Conservation (phyloP, 2,113 vertebrate genomes). For the Campylorhamphus procurvoides region DNA sequence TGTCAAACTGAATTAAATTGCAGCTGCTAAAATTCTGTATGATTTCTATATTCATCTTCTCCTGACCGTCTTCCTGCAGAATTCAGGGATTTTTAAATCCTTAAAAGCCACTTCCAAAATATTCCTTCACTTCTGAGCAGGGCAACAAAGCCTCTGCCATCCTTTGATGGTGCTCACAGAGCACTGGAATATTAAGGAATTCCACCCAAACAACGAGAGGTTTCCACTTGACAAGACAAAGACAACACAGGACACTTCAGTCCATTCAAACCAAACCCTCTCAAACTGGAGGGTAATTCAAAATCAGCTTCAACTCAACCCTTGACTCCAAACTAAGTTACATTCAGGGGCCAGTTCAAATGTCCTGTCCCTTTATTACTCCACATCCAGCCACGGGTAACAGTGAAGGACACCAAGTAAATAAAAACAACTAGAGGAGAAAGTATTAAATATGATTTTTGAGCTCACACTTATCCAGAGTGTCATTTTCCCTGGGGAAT, state of each 20-base stretch:
- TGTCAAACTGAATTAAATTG: background rate
- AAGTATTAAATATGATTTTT: background rate
- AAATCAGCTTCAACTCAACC: background rate
- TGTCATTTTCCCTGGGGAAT: background rate
- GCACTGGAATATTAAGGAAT: background rate
- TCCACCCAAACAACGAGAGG: background rate
- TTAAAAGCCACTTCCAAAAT: background rate
- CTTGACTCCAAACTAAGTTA: background rate
- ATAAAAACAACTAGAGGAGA: background rate
- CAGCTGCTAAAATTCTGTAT: background rate
- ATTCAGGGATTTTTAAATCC: background rate
- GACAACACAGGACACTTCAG: background rate
- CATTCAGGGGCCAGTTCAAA: background rate
- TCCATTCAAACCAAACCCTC: background rate
- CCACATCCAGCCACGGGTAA: background rate
- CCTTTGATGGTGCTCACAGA: background rate
- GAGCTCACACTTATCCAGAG: background rate
- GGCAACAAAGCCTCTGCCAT: background rate
- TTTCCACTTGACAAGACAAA: slow-evolving; percentile 1
- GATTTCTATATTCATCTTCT: background rate
- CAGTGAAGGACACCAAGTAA: background rate
- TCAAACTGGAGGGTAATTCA: background rate
- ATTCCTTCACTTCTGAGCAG: background rate
- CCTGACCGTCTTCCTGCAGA: background rate
- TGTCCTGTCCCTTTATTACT: background rate